Evolutionary conservation across 1,140 invertebrate species (phyloP), one percentile per base, ranked within the genome.

Genomic region (Temnothorax nylanderi): DNA sequence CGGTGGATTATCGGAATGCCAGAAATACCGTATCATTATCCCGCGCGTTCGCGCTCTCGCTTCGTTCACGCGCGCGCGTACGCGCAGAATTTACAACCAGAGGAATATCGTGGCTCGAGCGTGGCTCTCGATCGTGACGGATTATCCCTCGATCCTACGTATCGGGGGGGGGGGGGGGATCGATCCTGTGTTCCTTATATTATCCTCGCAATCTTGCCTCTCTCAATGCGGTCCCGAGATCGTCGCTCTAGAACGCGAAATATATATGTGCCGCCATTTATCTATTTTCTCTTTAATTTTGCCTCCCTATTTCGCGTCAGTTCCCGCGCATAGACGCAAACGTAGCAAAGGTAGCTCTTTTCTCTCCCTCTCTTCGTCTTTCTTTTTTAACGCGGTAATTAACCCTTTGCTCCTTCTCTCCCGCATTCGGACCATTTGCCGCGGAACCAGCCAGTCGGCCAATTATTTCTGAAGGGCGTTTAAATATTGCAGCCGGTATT

Each of bases 21-120:
- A 95, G 94, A 95, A 95, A 94, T 93, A 95, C 93, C 89, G 92
- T 95, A 93, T 95, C 91, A 95, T 95, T 95, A 95, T 94, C 92
- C 89, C 92, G 93, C 74, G 90, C 92, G 91, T 62, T 76, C 78
- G 65, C 65, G 65, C 89, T 84, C 72, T 82, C 87, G 86, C 80
- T 71, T 85, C 80, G 85, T 87, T 74, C 76, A 77, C 67, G 72
- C 62, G 47, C 78, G 51, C 51, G 51, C 51, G 65, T 76, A 75
- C 71, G 58, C 54, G 18, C 60, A 87, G 60, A 90, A 90, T 90
- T 90, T 90, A 90, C 85, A 89, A 69, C 89, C 78, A 67, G 34
- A 21, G 85, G 58, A 26, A 34, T 64, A 78, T 56, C 85, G 62
- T 72, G 6, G 76, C 85, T 60, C 75, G 71, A 56, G 54, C 82